Evolutionary conservation across 1,140 invertebrate species (phyloP).

Genomic region (Drosophila willistoni): DNA sequence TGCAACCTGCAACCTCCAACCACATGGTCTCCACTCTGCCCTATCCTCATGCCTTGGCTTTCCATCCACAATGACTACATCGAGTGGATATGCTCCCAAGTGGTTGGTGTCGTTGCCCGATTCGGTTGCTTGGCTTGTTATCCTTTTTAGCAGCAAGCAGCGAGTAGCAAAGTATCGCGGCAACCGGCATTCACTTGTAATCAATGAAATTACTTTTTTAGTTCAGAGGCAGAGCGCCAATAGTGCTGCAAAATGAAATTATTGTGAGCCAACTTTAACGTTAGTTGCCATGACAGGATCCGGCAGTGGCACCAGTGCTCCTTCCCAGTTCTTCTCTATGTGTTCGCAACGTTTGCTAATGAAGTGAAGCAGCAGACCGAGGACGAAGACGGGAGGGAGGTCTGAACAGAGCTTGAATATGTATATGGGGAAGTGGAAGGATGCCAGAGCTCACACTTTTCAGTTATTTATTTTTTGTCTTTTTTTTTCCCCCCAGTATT

Average conservation of each 20-base stretch:
- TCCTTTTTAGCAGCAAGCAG: constrained; percentile 21
- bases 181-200: constrained; percentile 50
- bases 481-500: not conserved
- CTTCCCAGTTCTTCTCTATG: not conserved
- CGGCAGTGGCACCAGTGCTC: not conserved
- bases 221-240: constrained; percentile 67
- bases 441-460: constrained; percentile 65
- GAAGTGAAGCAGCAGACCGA: constrained; percentile 49
- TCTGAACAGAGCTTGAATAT: not conserved
- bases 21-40: not conserved
- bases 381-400: constrained; percentile 13
- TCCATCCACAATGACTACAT: constrained; percentile 24
- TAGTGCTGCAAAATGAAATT: constrained; percentile 77
- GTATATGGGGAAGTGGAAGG: constrained; percentile 27
- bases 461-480: constrained; percentile 54
- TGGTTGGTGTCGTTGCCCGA: constrained; percentile 58
- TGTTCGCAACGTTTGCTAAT: constrained; percentile 67
- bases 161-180: not conserved
- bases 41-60: not conserved
- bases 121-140: constrained; percentile 61
- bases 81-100: constrained; percentile 49
- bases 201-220: constrained; percentile 80
- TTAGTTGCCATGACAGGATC: constrained; percentile 12
- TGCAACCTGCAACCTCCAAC: not conserved
- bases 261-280: constrained; percentile 53